Evolutionary conservation across 2,797 vertebrate genomes (phyloP), one percentile per base, ranked within the genome.

Genomic region (Chlorospingus semifuscus): DNA sequence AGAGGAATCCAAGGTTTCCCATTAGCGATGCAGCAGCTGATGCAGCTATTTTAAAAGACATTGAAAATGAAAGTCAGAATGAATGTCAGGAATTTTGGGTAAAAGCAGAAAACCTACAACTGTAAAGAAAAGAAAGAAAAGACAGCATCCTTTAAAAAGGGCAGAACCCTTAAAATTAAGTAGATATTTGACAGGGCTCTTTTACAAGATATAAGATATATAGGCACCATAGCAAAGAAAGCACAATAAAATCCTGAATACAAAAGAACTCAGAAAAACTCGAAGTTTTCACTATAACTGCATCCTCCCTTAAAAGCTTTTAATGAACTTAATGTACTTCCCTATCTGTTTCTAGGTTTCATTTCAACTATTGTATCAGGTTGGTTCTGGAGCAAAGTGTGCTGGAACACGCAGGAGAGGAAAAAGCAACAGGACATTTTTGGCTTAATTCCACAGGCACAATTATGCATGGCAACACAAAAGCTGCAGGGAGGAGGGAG

Each of bases 381-480:
- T 37, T 56, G 30, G 12, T 44, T 81, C 61, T 76, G 47, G 19
- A 78, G 42, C 59, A 81, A 56, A 7, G 6, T 8, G 18, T 29
- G 21, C 13, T 29, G 34, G 46, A 60, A 76, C 36, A 44, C 0
- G 0, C 1, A 34, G 15, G 22, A 89, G 19, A 90, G 29, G 22
- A 53, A 91, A 78, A 81, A 70, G 8, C 2, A 3, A 57, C 0
- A 2, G 53, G 39, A n/a, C 10, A 20, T 19, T 71, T 77, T 36
- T 61, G 16, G 34, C 15, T 39, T 24, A 9, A 23, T 56, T 57
- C 32, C 59, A 63, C 50, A 11, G 0, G 1, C 15, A 21, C 7
- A 16, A 19, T 34, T 46, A 27, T 1, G 9, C 26, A 39, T 0
- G 0, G 57, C 56, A 64, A 36, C 60, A 55, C 39, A 49, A 88